phyloP scores from a whole-genome alignment of 2,888 invertebrate species.

The Drosophila austrosaltans region DNA sequence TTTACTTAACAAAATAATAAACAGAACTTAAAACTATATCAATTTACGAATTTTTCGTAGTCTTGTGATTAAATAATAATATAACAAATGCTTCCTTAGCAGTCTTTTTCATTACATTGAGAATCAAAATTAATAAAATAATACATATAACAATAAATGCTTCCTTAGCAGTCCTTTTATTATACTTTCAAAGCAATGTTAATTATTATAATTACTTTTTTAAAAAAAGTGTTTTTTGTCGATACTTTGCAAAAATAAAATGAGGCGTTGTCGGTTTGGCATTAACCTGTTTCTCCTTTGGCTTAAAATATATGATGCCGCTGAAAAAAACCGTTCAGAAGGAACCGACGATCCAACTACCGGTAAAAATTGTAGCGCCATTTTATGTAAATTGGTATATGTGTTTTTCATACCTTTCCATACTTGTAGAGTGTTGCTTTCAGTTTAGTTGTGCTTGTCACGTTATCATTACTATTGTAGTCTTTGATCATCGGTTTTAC shows the following conservation, averaged over 20 bases:
- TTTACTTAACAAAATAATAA: not conserved
- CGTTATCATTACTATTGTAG: slow-evolving; percentile 2
- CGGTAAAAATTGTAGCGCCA: not conserved
- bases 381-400: not conserved
- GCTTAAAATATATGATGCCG: too few relatives aligned
- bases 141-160: too few relatives aligned
- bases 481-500: slow-evolving; percentile 1
- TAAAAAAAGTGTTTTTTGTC: too few relatives aligned
- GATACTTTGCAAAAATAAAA: too few relatives aligned
- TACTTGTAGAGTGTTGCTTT: slow-evolving; percentile 11
- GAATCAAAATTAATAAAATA: too few relatives aligned
- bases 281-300: too few relatives aligned
- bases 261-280: too few relatives aligned
- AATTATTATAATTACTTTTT: too few relatives aligned
- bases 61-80: not conserved
- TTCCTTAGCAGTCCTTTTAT: not conserved
- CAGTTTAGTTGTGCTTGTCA: slow-evolving; percentile 5
- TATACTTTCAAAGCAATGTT: not conserved
- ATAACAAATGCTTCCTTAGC: not conserved
- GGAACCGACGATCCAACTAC: too few relatives aligned
- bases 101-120: too few relatives aligned
- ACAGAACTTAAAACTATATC: not conserved
- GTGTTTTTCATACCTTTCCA: slow-evolving; percentile 13
- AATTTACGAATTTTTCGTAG: not conserved
- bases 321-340: not conserved